Conservation (phyloP, 2,888 invertebrate species). For the Tetranychus truncatus region DNA sequence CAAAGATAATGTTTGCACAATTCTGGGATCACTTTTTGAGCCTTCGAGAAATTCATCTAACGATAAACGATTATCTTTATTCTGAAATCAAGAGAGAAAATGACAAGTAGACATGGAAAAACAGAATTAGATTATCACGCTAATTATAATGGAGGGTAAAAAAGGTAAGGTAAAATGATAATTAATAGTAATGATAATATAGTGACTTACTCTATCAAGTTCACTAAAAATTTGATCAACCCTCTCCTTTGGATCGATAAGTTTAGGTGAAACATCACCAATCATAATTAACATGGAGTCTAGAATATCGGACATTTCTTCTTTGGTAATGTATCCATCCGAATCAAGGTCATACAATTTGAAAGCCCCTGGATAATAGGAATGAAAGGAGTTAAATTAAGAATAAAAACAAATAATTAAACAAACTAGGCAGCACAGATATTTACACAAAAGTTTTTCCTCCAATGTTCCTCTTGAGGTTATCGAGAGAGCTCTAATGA, state of each 20-base stretch:
- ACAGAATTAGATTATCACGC: neutral
- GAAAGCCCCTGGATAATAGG: conserved; percentile 15
- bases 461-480: conserved; percentile 94
- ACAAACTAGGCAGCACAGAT: neutral
- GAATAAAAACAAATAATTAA: neutral
- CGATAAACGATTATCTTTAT: conserved; percentile 85
- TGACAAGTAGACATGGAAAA: neutral
- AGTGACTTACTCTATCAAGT: conserved; percentile 12
- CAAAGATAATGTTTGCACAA: conserved; percentile 67
- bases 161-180: neutral
- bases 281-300: conserved; percentile 17
- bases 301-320: conserved; percentile 17
- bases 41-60: conserved; percentile 91
- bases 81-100: conserved; percentile 35
- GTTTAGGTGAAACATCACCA: conserved; percentile 7
- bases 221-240: conserved; percentile 17
- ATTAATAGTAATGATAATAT: neutral
- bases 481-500: conserved; percentile 87
- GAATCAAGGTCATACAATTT: conserved; percentile 17
- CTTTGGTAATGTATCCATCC: conserved; percentile 16
- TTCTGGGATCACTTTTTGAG: conserved; percentile 91
- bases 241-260: conserved; percentile 3
- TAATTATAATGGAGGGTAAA: neutral
- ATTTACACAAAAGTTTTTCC: conserved; percentile 90
- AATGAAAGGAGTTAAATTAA: neutral